These are phyloP conservation scores for Drosophila nigricruria DNA, from an alignment of 2,888 invertebrate species.

Conservation along the genomic window DNA sequence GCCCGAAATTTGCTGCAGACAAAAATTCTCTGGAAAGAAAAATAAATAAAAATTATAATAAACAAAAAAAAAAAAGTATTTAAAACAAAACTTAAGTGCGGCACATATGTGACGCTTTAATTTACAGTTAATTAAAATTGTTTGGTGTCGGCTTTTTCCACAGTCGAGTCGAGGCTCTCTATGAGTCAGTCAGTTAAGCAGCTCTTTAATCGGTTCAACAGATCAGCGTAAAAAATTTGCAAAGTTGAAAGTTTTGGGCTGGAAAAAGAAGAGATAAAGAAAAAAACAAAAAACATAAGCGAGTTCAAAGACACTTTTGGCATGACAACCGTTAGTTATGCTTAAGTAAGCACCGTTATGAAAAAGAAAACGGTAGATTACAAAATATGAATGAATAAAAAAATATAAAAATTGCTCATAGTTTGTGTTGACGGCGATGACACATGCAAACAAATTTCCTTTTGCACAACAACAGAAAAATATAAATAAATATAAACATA, in stretches of 20 bases:
- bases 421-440: conserved; percentile 45
- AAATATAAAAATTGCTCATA: conserved; percentile 27
- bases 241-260: conserved; percentile 18
- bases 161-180: conserved; percentile 1
- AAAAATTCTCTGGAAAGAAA: conserved; percentile 1
- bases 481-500: neutral
- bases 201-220: conserved; percentile 47
- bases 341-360: conserved; percentile 46
- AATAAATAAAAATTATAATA: neutral
- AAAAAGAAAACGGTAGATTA: conserved; percentile 11
- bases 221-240: conserved; percentile 46
- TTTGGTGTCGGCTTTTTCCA: conserved; percentile 34
- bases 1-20: conserved; percentile 5
- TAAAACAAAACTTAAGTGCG: neutral
- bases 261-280: neutral
- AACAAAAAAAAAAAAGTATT: neutral
- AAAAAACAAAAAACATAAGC: neutral
- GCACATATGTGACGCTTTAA: conserved; percentile 13
- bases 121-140: conserved; percentile 39
- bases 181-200: conserved; percentile 27
- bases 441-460: conserved; percentile 44
- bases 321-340: conserved; percentile 63
- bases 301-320: conserved; percentile 69
- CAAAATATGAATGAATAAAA: conserved; percentile 27
- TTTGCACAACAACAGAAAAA: conserved; percentile 18